These are phyloP conservation scores for Neoaliturus tenellus DNA, from an alignment of 2,888 invertebrate species.

Conservation along the genomic window DNA sequence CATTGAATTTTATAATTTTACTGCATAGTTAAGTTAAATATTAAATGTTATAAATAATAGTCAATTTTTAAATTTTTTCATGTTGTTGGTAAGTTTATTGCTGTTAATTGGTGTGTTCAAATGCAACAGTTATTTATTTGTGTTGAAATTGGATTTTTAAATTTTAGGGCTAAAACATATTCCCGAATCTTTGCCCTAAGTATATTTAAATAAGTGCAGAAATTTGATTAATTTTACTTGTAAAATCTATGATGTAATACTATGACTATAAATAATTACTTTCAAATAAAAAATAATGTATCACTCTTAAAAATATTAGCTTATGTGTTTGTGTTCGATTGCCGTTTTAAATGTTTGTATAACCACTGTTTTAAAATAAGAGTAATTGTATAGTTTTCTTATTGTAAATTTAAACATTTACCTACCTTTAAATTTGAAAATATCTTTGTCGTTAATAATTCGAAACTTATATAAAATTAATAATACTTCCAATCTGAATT, in stretches of 20 bases:
- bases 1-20: constrained; percentile 34
- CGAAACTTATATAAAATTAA: no score
- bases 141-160: not conserved
- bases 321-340: constrained; percentile 16
- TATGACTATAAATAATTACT: no score
- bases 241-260: no score
- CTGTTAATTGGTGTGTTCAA: constrained; percentile 6
- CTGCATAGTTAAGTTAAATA: constrained; percentile 17
- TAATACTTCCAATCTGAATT: no score
- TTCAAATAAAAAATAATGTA: not conserved
- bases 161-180: not conserved
- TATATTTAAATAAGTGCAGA: no score
- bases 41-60: constrained; percentile 15
- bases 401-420: no score
- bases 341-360: constrained; percentile 6
- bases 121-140: not conserved
- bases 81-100: constrained; percentile 40
- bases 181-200: no score
- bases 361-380: not conserved
- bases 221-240: no score
- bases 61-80: constrained; percentile 1
- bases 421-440: no score
- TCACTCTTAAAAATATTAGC: not conserved
- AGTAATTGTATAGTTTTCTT: not conserved
- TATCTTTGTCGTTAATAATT: no score